Percentiles rank a stretch among this genome's conserved stretches.
These are phyloP conservation scores for Nomada ferruginata DNA, from an alignment of 2,888 invertebrate genomes.

Conservation along the genomic window DNA sequence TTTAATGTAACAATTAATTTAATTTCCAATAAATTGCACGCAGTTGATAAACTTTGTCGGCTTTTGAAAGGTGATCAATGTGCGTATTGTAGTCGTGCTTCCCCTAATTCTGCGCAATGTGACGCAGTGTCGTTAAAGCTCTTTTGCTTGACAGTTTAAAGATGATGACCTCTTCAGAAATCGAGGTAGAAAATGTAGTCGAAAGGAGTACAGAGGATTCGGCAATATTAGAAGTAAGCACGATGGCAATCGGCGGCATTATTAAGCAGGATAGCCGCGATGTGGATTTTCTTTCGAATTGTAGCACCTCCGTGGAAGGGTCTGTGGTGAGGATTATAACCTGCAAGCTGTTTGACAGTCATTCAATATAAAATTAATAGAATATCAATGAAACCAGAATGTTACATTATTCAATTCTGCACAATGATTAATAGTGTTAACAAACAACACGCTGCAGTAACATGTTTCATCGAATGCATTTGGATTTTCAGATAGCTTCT, in stretches of 20 bases:
- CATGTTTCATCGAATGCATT: background rate
- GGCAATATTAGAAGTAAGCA: slow-evolving; percentile 81
- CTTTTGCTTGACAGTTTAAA: slow-evolving; percentile 53
- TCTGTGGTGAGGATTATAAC: slow-evolving; percentile 78
- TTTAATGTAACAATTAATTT: background rate
- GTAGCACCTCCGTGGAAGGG: slow-evolving; percentile 81
- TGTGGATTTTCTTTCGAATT: slow-evolving; percentile 80
- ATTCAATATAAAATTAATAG: background rate
- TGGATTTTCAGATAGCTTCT: slow-evolving; percentile 85
- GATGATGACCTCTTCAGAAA: slow-evolving; percentile 81
- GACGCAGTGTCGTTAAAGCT: slow-evolving; percentile 33
- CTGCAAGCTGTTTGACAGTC: slow-evolving; percentile 45
- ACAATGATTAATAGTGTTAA: background rate
- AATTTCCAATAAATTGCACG: background rate
- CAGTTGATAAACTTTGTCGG: background rate
- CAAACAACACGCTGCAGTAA: background rate
- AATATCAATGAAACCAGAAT: background rate
- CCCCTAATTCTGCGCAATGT: slow-evolving; percentile 40
- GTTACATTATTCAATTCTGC: too few relatives aligned
- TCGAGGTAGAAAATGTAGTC: slow-evolving; percentile 73
- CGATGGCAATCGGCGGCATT: slow-evolving; percentile 75
- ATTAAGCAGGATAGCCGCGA: slow-evolving; percentile 78
- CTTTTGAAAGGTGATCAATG: slow-evolving; percentile 58
- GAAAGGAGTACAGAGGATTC: slow-evolving; percentile 73
- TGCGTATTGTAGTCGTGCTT: slow-evolving; percentile 19